These are phyloP conservation scores for Eueides isabella DNA, from an alignment of 1,140 invertebrate genomes.

Conservation along the genomic window DNA sequence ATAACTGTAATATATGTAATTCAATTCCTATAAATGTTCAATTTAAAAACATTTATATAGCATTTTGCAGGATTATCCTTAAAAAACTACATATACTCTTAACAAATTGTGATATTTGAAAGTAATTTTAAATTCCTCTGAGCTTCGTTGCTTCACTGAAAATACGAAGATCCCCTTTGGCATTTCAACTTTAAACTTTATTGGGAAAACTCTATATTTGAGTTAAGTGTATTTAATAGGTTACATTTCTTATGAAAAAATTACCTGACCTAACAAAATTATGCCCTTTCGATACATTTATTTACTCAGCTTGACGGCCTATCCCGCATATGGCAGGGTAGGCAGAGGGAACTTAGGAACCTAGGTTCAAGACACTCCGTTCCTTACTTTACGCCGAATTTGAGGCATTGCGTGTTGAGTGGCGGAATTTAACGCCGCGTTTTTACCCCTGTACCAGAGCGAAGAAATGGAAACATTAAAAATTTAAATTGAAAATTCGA, in stretches of 20 bases:
- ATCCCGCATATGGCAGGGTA: no score
- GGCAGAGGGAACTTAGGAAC: no score
- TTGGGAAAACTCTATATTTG: background rate
- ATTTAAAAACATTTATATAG: background rate
- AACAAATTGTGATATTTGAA: background rate
- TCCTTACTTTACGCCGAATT: no score
- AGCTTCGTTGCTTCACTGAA: background rate
- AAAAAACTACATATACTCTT: background rate
- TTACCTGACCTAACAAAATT: background rate
- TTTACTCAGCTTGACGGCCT: no score
- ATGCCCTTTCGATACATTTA: background rate
- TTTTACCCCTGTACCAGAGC: no score
- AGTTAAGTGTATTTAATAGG: background rate
- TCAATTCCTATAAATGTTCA: background rate
- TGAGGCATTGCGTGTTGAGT: no score
- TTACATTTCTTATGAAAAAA: background rate
- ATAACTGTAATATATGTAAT: no score
- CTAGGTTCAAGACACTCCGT: no score
- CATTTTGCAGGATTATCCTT: background rate
- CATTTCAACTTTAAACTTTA: slow-evolving; percentile 5
- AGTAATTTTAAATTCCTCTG: background rate
- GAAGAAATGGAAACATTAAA: no score
- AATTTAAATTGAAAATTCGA: no score
- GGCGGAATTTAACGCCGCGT: no score
- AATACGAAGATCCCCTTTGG: slow-evolving; percentile 3